Evolutionary conservation across 2,888 invertebrate species (phyloP).

Genomic region (Drosophila rubida): DNA sequence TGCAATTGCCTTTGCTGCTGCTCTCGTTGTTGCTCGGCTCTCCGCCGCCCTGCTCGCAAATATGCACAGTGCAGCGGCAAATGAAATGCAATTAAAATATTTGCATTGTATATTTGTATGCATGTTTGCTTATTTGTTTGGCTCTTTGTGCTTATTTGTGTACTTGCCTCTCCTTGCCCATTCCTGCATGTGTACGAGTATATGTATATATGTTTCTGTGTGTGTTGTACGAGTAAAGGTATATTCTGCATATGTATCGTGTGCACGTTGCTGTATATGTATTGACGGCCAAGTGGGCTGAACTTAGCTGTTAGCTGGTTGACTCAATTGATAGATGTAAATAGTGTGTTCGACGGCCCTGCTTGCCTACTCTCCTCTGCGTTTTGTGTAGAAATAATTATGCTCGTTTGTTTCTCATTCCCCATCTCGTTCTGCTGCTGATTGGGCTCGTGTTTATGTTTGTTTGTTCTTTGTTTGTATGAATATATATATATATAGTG

Average conservation of each 20-base stretch:
- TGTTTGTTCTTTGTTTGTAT: slow-evolving; percentile 23
- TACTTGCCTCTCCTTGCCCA: slow-evolving; percentile 17
- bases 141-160: slow-evolving; percentile 32
- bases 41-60: slow-evolving; percentile 23
- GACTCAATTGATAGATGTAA: slow-evolving; percentile 67
- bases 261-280: slow-evolving; percentile 9
- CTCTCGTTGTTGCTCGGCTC: slow-evolving; percentile 4
- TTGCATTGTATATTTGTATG: slow-evolving; percentile 67
- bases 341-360: slow-evolving; percentile 35
- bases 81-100: slow-evolving; percentile 75
- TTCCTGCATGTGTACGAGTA: not conserved
- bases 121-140: slow-evolving; percentile 29
- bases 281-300: slow-evolving; percentile 13
- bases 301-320: slow-evolving; percentile 43
- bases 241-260: not conserved
- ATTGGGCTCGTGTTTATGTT: slow-evolving; percentile 9
- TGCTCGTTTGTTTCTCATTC: slow-evolving; percentile 27
- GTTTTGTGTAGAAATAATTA: slow-evolving; percentile 52
- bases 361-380: not conserved
- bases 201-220: slow-evolving; percentile 15
- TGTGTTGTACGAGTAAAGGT: slow-evolving; percentile 2
- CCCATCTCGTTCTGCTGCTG: not conserved
- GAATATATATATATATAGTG: slow-evolving; percentile 49
- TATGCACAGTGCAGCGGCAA: slow-evolving; percentile 47
- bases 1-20: slow-evolving; percentile 37